Conservation (phyloP, 2,888 invertebrate species). For the Patella depressa region DNA sequence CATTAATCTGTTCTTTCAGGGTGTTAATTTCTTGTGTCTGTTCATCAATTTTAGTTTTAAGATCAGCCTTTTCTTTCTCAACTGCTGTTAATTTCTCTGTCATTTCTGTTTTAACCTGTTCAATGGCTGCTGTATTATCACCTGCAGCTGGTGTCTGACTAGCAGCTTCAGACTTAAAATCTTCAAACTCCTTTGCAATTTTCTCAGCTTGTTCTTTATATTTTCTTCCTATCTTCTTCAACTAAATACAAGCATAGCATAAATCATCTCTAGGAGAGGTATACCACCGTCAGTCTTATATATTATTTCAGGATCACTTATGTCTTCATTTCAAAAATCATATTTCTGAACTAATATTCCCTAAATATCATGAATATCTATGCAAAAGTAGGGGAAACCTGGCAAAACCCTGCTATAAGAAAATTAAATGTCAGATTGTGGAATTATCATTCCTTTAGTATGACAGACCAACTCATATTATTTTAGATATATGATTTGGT, state of each 20-base stretch:
- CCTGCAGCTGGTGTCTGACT: slow-evolving; percentile 31
- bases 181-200: slow-evolving; percentile 54
- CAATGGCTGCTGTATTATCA: slow-evolving; percentile 28
- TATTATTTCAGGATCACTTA: not conserved
- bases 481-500: too few species aligned
- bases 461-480: too few species aligned
- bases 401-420: too few species aligned
- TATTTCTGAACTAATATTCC: not conserved
- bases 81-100: slow-evolving; percentile 86
- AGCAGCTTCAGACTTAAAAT: slow-evolving; percentile 61
- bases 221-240: slow-evolving; percentile 90
- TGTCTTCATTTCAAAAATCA: not conserved
- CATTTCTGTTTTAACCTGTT: slow-evolving; percentile 78
- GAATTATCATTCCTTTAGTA: too few species aligned
- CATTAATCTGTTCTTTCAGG: slow-evolving; percentile 27
- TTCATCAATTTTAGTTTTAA: slow-evolving; percentile 74
- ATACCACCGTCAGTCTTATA: not conserved
- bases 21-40: slow-evolving; percentile 71
- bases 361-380: too few species aligned
- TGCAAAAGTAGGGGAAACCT: too few species aligned
- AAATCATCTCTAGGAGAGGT: not conserved
- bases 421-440: too few species aligned
- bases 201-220: slow-evolving; percentile 92
- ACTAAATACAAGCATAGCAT: slow-evolving; percentile 48
- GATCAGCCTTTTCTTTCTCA: slow-evolving; percentile 83